phyloP scores from a whole-genome alignment of 2,888 invertebrate genomes.

The Tribolium freemani region DNA sequence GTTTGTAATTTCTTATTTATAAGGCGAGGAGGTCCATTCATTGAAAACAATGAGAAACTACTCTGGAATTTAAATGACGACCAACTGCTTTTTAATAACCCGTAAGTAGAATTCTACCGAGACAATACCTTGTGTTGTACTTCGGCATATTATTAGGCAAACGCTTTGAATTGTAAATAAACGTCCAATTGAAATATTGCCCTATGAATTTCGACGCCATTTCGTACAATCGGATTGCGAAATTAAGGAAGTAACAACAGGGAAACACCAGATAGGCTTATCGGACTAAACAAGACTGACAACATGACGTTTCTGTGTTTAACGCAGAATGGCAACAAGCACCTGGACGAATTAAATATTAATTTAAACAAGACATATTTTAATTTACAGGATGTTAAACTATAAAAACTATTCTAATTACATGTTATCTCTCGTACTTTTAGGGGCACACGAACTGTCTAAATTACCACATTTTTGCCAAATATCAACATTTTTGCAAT shows the following conservation, averaged over 20 bases:
- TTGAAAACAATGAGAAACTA: constrained; percentile 59
- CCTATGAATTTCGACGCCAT: neutral
- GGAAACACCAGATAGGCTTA: neutral
- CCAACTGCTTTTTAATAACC: constrained; percentile 62
- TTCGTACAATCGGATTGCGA: neutral
- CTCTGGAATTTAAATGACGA: constrained; percentile 48
- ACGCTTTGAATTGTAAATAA: constrained; percentile 40
- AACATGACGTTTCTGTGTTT: neutral
- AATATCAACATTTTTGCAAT: neutral
- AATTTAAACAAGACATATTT: neutral
- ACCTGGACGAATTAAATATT: neutral
- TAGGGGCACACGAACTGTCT: neutral
- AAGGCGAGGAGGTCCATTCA: constrained; percentile 58
- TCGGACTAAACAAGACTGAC: neutral
- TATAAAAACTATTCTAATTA: neutral
- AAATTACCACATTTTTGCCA: neutral
- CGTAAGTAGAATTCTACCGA: constrained; percentile 56
- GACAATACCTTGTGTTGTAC: constrained; percentile 51
- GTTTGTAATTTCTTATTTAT: constrained; percentile 54
- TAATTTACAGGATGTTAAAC: neutral
- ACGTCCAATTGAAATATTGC: constrained; percentile 32
- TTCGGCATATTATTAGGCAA: constrained; percentile 38
- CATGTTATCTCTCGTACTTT: neutral
- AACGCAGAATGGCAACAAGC: neutral
- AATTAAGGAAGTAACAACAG: neutral